Base-by-base conservation (phyloP, 2,113 vertebrate species). In the Phodopus roborovskii region DNA sequence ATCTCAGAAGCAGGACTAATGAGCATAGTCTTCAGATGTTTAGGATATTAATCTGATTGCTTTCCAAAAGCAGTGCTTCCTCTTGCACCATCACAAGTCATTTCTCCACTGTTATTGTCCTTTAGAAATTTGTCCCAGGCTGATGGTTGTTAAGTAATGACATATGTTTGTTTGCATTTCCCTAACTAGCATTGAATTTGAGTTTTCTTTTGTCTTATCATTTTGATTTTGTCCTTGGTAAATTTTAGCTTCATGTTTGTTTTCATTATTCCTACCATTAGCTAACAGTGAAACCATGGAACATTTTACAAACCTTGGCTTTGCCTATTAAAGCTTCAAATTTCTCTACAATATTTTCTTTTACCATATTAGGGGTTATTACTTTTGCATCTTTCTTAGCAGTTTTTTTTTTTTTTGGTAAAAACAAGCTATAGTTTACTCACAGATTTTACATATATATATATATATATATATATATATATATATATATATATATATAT, bases 161-260 rank as follows among this genome's bases (percentile, higher is more conserved):
- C 74, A 91, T 66, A 83, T 79, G 64, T 94, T 90, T 96, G 90
- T 92, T 92, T 94, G 22, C 60, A 94, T 95, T 97, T 96, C 26
- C 33, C 62, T 68, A 94, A 84, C 42, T 92, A 92, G 50, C n/a
- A 48, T 58, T 60, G 66, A 83, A 64, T 75, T 68, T 93, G n/a
- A 70, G 17, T 20, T 93, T 73, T 91, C 45, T 73, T 90, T 93
- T 91, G 64, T 66, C 88, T 96, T 91, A 5, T 22, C 5, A 88
- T 73, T 85, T 96, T 42, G 50, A 68, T 77, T 66, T 92, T 12
- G 16, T 83, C 7, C 13, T 78, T 91, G 79, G 70, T 68, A 26
- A 94, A 53, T 83, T 75, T 33, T 64, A 66, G 87, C 8, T 66
- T 92, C 11, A 17, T 58, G 45, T 53, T 58, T 12, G 24, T 73